These are phyloP conservation scores for Eubasilissa splendida DNA, from an alignment of 2,888 invertebrate species.

Conservation along the genomic window DNA sequence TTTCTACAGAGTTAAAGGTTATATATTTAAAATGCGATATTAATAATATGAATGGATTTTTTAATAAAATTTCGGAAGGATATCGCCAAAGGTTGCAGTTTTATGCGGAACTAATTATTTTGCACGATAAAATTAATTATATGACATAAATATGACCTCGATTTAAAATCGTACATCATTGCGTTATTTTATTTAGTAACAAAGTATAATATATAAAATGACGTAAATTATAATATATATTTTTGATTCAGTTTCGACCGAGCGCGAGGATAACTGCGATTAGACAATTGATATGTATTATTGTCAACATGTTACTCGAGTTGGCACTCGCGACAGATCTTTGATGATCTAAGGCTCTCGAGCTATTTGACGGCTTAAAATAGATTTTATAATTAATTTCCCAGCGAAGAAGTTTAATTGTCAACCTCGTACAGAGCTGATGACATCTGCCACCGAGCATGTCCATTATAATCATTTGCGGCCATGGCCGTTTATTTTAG, in stretches of 20 bases:
- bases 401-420: constrained; percentile 3
- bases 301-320: too few species aligned
- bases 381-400: neutral
- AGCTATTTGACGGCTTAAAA: neutral
- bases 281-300: too few species aligned
- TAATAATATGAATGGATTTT: constrained; percentile 9
- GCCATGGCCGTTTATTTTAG: constrained; percentile 19
- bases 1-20: too few species aligned
- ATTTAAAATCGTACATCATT: too few species aligned
- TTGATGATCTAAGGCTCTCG: neutral
- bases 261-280: too few species aligned
- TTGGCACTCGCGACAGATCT: too few species aligned
- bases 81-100: constrained; percentile 36
- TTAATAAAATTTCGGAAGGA: neutral
- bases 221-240: too few species aligned
- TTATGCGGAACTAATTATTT: constrained; percentile 21
- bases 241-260: too few species aligned
- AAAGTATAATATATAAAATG: neutral
- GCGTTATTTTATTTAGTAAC: neutral
- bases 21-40: neutral
- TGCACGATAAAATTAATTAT: constrained; percentile 18
- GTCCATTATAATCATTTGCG: constrained; percentile 4
- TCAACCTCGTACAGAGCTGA: constrained; percentile 9
- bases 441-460: constrained; percentile 4
- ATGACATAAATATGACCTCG: neutral